Percentiles rank a stretch among this genome's conserved stretches.
These are phyloP conservation scores for Hirtodrosophila duncani DNA, from an alignment of 2,888 invertebrate species.

Conservation along the genomic window DNA sequence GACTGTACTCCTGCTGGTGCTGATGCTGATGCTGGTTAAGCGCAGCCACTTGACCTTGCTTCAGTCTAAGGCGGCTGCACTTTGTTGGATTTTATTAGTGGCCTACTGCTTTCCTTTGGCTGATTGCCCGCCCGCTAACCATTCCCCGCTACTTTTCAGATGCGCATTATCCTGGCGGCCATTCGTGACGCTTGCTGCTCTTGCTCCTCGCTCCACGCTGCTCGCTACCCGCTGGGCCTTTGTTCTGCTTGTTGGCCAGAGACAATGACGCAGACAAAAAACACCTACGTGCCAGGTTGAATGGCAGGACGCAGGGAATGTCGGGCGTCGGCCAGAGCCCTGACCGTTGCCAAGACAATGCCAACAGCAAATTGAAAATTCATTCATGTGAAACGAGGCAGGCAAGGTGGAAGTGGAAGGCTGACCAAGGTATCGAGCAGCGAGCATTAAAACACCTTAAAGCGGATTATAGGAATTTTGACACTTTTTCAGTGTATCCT, in stretches of 20 bases:
- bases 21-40: too few species aligned
- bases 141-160: constrained; percentile 19
- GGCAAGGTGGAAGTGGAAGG: constrained; percentile 30
- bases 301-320: constrained; percentile 68
- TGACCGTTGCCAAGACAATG: constrained; percentile 70
- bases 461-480: constrained; percentile 54
- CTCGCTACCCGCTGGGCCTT: constrained; percentile 62
- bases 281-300: constrained; percentile 68
- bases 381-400: constrained; percentile 69
- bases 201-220: constrained; percentile 25
- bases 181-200: constrained; percentile 51
- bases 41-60: constrained; percentile 27
- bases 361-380: constrained; percentile 70
- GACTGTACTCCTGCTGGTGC: too few species aligned
- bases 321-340: constrained; percentile 31
- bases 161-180: constrained; percentile 59
- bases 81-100: constrained; percentile 32
- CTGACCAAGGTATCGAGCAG: constrained; percentile 40
- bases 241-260: constrained; percentile 55
- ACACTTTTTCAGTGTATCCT: constrained; percentile 12
- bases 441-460: constrained; percentile 71
- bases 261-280: constrained; percentile 66
- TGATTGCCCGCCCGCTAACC: constrained; percentile 11
- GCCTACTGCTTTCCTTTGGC: constrained; percentile 48
- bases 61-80: constrained; percentile 5